Evolutionary conservation across 2,888 invertebrate species (phyloP), one percentile per base, ranked within the genome.

Genomic region (Palloptera scutellata): DNA sequence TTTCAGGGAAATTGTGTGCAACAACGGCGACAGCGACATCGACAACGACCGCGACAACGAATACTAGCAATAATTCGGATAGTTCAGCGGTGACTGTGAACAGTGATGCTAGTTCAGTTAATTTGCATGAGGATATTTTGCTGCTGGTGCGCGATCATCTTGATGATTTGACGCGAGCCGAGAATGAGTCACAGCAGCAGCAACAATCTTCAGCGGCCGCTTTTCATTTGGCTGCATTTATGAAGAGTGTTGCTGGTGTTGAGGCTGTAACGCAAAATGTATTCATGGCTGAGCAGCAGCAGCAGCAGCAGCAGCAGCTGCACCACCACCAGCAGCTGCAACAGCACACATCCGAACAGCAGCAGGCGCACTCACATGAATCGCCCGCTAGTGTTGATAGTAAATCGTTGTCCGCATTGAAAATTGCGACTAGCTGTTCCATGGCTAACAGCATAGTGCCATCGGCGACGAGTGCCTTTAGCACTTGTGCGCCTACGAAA

Each of bases 1-100:
- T 89, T 81, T 88, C 89, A 75, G 88, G 87, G 67, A 80, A 83
- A 77, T 74, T 81, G 13, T 79, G 74, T 67, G 75, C 76, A 43
- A 70, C 64, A 12, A 30, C 30, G 64, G 51, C 69, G 45, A 65
- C 63, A 60, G 73, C 70, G 67, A 74, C n/a, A n/a, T 65, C 67
- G 66, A 67, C 66, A 42, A 55, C 71, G 10, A 57, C 66, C 65
- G 51, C 69, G 45, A 65, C 63, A 60, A 74, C 70, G 67, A 74
- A 70, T 70, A 76, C 69, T 70, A 74, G 76, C 70, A 76, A 72
- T 73, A 77, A 74, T 71, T 74, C 75, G 63, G 75, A 75, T 67
- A 76, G 75, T 72, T 70, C 73, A 61, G 69, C 63, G 58, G 65
- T 55, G 45, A 68, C 55, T 61, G 69, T 64, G 55, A 62, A 53